Percentiles rank a stretch among this genome's conserved stretches.
These are phyloP conservation scores for Lichenostomus cassidix DNA, from an alignment of 2,113 vertebrate genomes.

Conservation along the genomic window DNA sequence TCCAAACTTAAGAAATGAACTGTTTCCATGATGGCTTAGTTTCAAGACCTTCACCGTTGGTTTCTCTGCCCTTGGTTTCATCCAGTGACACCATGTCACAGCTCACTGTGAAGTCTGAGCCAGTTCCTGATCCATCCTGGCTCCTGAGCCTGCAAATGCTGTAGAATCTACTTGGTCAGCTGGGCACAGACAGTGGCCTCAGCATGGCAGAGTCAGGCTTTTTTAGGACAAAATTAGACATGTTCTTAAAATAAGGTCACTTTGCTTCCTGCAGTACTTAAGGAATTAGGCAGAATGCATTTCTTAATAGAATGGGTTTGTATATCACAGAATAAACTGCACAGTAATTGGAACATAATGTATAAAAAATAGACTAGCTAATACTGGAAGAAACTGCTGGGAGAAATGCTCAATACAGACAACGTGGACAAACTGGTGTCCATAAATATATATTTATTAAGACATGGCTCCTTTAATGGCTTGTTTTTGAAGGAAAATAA, in stretches of 20 bases:
- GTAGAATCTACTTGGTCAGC: accelerated
- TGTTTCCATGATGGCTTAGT: not conserved
- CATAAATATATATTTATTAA: not conserved
- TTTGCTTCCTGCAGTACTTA: not conserved
- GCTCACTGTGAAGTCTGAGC: not conserved
- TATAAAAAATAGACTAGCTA: not conserved
- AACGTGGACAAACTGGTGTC: not conserved
- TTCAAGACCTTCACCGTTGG: not conserved
- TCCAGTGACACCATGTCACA: not conserved
- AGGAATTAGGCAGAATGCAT: not conserved
- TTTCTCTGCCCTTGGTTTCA: not conserved
- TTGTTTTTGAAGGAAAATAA: not conserved
- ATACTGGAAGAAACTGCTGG: not conserved
- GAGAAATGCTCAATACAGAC: not conserved
- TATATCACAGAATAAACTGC: not conserved
- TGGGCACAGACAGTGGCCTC: not conserved
- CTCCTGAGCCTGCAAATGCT: not conserved
- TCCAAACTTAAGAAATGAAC: not conserved
- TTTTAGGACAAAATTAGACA: not conserved
- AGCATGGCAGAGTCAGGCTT: not conserved
- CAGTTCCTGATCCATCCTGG: not conserved
- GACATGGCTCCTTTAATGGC: not conserved
- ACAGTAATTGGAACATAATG: not conserved
- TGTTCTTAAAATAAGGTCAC: not conserved
- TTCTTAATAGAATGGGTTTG: not conserved